Conservation (phyloP, 2,888 invertebrate species). For the Cylloceria caligata region DNA sequence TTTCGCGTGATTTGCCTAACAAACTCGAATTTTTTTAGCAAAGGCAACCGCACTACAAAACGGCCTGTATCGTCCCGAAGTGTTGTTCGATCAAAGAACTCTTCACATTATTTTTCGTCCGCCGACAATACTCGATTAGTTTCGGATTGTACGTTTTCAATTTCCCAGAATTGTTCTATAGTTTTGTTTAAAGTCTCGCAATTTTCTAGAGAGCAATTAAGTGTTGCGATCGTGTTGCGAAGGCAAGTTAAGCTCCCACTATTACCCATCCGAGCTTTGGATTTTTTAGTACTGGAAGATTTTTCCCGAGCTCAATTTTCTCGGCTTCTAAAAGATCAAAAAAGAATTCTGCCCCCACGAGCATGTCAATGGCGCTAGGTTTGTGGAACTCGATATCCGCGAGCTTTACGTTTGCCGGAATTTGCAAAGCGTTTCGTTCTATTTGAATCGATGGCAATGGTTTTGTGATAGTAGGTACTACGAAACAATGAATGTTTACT, state of each 20-base stretch:
- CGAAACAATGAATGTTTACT: conserved; percentile 34
- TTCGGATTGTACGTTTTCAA: no score
- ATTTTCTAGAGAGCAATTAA: background rate
- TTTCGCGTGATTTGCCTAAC: conserved; percentile 67
- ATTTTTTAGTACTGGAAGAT: background rate
- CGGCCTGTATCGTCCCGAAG: conserved; percentile 15
- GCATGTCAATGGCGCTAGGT: no score
- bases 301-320: no score
- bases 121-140: conserved; percentile 45
- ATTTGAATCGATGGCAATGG: conserved; percentile 48
- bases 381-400: conserved; percentile 36
- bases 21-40: conserved; percentile 1
- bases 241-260: background rate
- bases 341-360: no score
- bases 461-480: conserved; percentile 61
- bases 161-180: conserved; percentile 48
- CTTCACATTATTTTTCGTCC: conserved; percentile 35
- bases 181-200: conserved; percentile 16
- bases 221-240: background rate
- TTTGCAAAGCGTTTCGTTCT: conserved; percentile 39
- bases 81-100: conserved; percentile 16
- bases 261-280: conserved; percentile 50
- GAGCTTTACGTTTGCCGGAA: conserved; percentile 40
- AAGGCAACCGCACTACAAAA: conserved; percentile 41
- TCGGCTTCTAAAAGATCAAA: no score